Conservation (phyloP, 2,113 vertebrate genomes). For the Oceanodroma tethys region DNA sequence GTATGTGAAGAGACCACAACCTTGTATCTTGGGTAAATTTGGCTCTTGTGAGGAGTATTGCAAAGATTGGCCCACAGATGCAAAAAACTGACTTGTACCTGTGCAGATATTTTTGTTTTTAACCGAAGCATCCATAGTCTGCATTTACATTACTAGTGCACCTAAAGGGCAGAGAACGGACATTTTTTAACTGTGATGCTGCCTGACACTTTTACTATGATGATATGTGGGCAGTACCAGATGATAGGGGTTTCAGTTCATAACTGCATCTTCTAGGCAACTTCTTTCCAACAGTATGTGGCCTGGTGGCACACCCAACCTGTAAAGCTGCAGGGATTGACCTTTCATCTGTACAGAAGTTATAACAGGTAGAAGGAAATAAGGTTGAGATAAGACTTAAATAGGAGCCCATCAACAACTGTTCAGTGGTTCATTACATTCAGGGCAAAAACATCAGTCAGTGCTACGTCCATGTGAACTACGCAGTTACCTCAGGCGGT, state of each 20-base stretch:
- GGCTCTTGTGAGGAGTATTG: background rate
- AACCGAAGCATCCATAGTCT: background rate
- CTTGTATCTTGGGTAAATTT: background rate
- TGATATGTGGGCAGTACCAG: background rate
- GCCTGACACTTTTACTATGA: background rate
- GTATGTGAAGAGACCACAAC: background rate
- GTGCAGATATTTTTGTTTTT: background rate
- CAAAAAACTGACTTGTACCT: background rate
- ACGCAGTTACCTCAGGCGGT: background rate
- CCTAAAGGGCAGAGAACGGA: background rate
- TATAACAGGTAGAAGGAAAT: background rate
- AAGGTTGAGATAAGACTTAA: background rate
- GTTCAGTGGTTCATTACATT: background rate
- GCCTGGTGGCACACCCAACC: background rate
- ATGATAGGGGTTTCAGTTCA: background rate
- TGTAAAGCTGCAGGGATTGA: background rate
- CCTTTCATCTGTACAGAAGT: background rate
- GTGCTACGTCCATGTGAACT: background rate
- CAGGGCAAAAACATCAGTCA: background rate
- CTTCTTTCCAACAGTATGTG: background rate
- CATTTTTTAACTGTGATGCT: background rate
- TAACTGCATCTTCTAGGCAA: background rate
- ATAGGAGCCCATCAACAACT: background rate
- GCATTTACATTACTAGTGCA: background rate
- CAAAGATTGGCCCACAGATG: background rate